Base-by-base conservation (phyloP, 2,797 vertebrate genomes). In the Tarsius wallacei region DNA sequence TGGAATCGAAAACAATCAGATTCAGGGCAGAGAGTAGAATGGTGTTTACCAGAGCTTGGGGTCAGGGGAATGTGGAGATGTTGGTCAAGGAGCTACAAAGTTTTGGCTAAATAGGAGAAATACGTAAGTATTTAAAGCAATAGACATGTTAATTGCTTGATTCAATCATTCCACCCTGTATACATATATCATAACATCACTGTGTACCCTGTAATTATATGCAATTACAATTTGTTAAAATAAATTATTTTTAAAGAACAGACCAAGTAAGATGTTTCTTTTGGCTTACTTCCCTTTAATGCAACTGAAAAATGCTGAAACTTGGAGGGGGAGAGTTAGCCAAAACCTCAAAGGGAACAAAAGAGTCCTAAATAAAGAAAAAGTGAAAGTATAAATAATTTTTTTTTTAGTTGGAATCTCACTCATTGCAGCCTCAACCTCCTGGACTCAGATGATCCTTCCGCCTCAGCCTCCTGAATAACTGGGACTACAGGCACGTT, bases 221-320 rank as follows among this genome's bases (percentile, higher is more conserved):
- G n/a, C 24, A 9, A 61, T 33, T 88, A 61, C 70, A 88, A 63
- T 47, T 51, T 76, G 16, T n/a, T 31, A 73, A 76, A 91, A 59
- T 47, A 53, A 31, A 47, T 55, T 70, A n/a, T 57, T 74, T 64
- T 61, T 59, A 17, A 17, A 47, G 59, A 71, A 77, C 76, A 7
- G 33, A 80, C 7, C 19, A 82, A 26, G 42, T n/a, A 91, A 61
- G 55, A 24, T 61, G 9, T 7, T 47, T 91, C n/a, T 89, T n/a
- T 53, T 83, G 77, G 6, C 36, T 85, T 59, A n/a, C 12, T 91
- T 90, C 55, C 53, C 51, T 74, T 90, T 80, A 92, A 47, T n/a
- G 55, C 11, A 53, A 12, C 31, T 92, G 49, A 66, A 77, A 91
- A 73, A 59, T 74, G 42, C 73, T n/a, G 13, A 96, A 81, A 85